Evolutionary conservation across 2,113 vertebrate genomes (phyloP).

Genomic region (Carassius carassius): DNA sequence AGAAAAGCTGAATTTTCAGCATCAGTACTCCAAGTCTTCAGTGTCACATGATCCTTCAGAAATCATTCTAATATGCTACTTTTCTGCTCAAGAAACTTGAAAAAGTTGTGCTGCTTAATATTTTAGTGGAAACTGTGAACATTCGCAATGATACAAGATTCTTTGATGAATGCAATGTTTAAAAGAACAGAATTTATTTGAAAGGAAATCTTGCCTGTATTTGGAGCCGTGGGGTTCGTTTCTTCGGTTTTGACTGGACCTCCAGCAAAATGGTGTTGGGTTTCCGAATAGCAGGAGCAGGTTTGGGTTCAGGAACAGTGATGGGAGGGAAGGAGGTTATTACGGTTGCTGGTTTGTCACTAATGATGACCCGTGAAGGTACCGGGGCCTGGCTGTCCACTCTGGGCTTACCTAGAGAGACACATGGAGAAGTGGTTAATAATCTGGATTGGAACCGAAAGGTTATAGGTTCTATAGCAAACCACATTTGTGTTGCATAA

Average conservation of each 20-base stretch:
- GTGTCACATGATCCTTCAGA: neutral
- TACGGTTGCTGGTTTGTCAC: constrained; percentile 67
- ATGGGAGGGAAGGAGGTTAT: constrained; percentile 73
- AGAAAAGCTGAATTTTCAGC: neutral
- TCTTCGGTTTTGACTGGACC: constrained; percentile 74
- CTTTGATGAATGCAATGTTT: neutral
- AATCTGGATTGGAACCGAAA: neutral
- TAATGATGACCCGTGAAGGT: constrained; percentile 66
- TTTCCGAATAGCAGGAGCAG: constrained; percentile 60
- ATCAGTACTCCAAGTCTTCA: neutral
- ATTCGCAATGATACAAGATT: neutral
- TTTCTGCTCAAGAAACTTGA: neutral
- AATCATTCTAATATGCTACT: neutral
- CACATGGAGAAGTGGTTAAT: neutral
- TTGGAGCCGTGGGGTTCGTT: constrained; percentile 72
- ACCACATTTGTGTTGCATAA: neutral
- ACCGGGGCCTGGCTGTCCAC: constrained; percentile 65
- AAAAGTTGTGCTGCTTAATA: neutral
- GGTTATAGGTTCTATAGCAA: neutral
- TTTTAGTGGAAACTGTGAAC: neutral
- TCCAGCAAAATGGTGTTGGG: constrained; percentile 73
- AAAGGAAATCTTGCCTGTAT: constrained; percentile 76
- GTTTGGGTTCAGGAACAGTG: constrained; percentile 63
- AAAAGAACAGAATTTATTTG: neutral
- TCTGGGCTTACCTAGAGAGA: constrained; percentile 78